phyloP scores from a whole-genome alignment of 2,113 vertebrate species.

The Nanger granti region DNA sequence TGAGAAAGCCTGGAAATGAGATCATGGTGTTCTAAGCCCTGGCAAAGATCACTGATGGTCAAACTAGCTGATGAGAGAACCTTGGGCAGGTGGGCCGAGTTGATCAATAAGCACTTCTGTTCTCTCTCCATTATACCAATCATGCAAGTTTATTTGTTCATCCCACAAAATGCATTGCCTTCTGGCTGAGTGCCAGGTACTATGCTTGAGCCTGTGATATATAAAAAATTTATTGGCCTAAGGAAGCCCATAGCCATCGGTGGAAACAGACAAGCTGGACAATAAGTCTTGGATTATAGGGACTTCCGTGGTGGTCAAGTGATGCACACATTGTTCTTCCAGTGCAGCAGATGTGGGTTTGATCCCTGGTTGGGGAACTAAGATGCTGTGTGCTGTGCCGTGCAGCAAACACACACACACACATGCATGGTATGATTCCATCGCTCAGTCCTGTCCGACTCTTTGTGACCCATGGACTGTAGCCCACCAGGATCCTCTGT shows the following conservation, averaged over 20 bases:
- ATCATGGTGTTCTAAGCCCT: background rate
- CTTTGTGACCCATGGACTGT: background rate
- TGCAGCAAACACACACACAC: background rate
- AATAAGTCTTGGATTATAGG: background rate
- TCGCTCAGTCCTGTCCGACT: background rate
- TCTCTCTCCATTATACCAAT: background rate
- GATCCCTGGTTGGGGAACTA: background rate
- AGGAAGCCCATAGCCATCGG: background rate
- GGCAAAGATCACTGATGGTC: background rate
- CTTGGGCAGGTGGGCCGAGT: background rate
- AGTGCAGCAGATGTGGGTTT: background rate
- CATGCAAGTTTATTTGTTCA: background rate
- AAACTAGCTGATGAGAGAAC: background rate
- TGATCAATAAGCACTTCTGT: too few species aligned
- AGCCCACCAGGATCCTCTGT: background rate
- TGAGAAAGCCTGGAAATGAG: background rate
- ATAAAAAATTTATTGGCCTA: background rate
- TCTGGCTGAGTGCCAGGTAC: background rate
- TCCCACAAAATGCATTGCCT: background rate
- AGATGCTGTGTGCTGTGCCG: background rate
- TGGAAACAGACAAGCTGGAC: background rate
- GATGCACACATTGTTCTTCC: background rate
- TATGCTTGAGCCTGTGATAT: background rate
- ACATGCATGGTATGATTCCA: background rate
- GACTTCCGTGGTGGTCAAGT: background rate